Evolutionary conservation across 2,888 invertebrate species (phyloP), one percentile per base, ranked within the genome.

Genomic region (Stegophylla sp.): DNA sequence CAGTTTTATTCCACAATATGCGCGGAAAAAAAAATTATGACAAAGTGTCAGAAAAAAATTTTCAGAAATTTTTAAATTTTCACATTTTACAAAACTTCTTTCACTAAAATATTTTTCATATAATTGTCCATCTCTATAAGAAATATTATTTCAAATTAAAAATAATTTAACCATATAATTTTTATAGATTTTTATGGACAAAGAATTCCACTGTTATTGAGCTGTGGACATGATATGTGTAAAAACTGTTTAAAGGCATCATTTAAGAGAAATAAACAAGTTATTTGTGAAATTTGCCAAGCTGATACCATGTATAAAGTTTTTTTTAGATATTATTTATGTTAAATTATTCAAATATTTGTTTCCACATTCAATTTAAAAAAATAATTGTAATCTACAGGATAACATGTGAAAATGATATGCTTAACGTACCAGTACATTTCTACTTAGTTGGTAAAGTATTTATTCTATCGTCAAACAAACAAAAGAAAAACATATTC

Each of bases 191-290:
- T 23, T 15, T 0, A 69, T 59, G 59, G 59, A 51, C 13, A 12
- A 23, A 79, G 51, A 17, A 23, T 63, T 51, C 79, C 79, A 3
- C 48, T 79, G 53, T 61, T 79, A 26, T 59, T 79, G 48, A 48
- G 12, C 12, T 79, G 79, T 41, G 79, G 79, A 59, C 79, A 79
- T 71, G 79, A 79, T 41, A 34, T 79, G 48, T 79, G 79, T 41
- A 59, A 23, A 59, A 45, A 17, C n/a, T 79, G 79, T 23, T 5
- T 61, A 3, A 79, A 79, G 13, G 23, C 0, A 51, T 2, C 17
- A 13, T 79, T 4, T 17, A 63, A 34, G 9, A 79, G 34, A 15
- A n/a, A 20, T n/a, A 48, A 45, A 34, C 13, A 7, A 51, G 9
- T 79, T n/a, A 71, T 41, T n/a, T 79, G 79, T 71, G 34, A 26